Evolutionary conservation across 2,888 invertebrate genomes (phyloP).

Genomic region (Cheilosia soror): DNA sequence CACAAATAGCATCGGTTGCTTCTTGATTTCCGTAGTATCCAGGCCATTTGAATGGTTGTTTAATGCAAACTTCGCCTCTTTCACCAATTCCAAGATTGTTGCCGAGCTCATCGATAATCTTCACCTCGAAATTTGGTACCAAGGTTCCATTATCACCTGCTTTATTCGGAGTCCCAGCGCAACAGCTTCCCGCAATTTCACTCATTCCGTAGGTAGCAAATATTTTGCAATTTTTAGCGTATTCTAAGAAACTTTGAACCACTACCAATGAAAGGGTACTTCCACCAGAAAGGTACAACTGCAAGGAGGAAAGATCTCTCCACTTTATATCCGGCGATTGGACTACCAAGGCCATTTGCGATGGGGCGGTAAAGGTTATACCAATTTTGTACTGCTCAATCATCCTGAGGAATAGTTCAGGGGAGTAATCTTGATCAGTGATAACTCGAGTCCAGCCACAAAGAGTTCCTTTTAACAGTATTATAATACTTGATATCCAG

Average conservation of each 20-base stretch:
- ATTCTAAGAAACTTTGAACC: conserved; percentile 62
- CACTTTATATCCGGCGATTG: conserved; percentile 64
- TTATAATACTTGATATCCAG: conserved; percentile 76
- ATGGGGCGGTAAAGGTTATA: conserved; percentile 73
- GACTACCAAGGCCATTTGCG: conserved; percentile 75
- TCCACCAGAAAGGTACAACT: conserved; percentile 71
- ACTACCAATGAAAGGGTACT: conserved; percentile 71
- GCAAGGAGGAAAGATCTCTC: conserved; percentile 70
- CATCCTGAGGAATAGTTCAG: conserved; percentile 73
- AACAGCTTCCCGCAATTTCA: conserved; percentile 67
- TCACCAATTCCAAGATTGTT: conserved; percentile 57
- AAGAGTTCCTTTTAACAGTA: conserved; percentile 67
- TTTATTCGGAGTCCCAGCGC: conserved; percentile 22
- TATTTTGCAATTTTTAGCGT: conserved; percentile 60
- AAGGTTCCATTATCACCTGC: conserved; percentile 72
- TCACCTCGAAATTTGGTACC: conserved; percentile 61
- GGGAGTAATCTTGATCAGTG: conserved; percentile 68
- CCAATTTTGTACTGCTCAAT: conserved; percentile 75
- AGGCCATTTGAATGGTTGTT: conserved; percentile 56
- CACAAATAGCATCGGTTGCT: conserved; percentile 59
- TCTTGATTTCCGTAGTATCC: conserved; percentile 74
- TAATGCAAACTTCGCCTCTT: conserved; percentile 75
- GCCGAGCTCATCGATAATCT: conserved; percentile 75
- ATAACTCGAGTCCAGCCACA: conserved; percentile 73
- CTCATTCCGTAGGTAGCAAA: conserved; percentile 76